These are phyloP conservation scores for Morelia viridis DNA, from an alignment of 2,797 vertebrate species.

Conservation along the genomic window DNA sequence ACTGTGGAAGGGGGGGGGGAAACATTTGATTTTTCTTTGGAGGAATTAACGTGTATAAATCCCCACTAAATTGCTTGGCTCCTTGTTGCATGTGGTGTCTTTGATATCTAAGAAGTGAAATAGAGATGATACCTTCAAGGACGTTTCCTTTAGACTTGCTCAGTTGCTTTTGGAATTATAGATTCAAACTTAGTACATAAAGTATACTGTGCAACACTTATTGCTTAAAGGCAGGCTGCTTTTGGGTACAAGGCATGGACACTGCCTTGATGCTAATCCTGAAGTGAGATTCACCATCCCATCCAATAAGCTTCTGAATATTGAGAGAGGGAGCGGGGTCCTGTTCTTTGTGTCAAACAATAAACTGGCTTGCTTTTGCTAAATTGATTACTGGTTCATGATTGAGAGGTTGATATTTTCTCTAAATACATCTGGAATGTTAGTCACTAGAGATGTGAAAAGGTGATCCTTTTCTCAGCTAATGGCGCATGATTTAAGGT, in stretches of 20 bases:
- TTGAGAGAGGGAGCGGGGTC: too few species aligned
- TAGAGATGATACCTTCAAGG: constrained; percentile 58
- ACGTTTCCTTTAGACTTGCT: constrained; percentile 47
- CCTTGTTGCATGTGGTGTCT: constrained; percentile 51
- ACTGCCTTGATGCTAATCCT: too few species aligned
- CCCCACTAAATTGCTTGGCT: constrained; percentile 64
- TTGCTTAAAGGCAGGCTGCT: too few species aligned
- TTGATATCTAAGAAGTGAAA: constrained; percentile 38
- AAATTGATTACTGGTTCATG: too few species aligned
- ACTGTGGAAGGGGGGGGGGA: background rate
- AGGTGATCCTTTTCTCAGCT: too few species aligned
- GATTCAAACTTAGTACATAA: background rate
- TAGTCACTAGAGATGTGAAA: background rate
- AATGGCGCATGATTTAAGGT: background rate
- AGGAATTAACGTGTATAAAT: constrained; percentile 54
- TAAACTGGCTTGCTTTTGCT: too few species aligned
- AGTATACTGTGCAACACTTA: background rate
- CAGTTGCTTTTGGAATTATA: constrained; percentile 32
- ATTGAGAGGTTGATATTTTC: too few species aligned
- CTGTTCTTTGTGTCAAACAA: too few species aligned
- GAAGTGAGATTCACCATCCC: too few species aligned
- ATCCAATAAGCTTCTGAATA: too few species aligned
- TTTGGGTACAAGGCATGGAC: too few species aligned
- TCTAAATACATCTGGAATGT: too few species aligned
- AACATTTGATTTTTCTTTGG: constrained; percentile 54